These are phyloP conservation scores for Isaurus tuberculatus DNA, from an alignment of 92 coral and sea anemone genomes.

Conservation along the genomic window DNA sequence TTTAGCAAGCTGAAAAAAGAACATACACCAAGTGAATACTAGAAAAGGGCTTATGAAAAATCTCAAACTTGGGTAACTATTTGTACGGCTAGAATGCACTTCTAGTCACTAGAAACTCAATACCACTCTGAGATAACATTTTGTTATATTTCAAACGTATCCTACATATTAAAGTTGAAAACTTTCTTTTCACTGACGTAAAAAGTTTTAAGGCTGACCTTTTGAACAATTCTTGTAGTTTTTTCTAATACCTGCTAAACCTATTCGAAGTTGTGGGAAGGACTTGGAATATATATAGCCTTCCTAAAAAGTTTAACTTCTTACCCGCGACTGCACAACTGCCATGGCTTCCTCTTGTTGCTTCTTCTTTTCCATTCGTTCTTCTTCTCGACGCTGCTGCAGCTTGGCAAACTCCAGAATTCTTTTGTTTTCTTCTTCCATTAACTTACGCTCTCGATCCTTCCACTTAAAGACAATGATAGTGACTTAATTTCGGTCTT, in stretches of 20 bases:
- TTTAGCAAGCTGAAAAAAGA: slow-evolving; percentile 65
- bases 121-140: too few relatives aligned
- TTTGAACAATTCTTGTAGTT: too few relatives aligned
- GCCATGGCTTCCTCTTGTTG: slow-evolving; percentile 96
- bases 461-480: slow-evolving; percentile 76
- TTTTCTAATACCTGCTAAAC: too few relatives aligned
- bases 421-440: slow-evolving; percentile 96
- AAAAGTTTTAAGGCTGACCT: too few relatives aligned
- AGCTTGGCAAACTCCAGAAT: slow-evolving; percentile 92
- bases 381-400: slow-evolving; percentile 94
- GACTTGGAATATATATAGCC: too few relatives aligned
- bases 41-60: background rate
- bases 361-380: slow-evolving; percentile 95
- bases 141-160: too few relatives aligned
- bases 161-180: too few relatives aligned
- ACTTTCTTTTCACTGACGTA: too few relatives aligned
- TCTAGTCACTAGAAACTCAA: too few relatives aligned
- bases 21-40: background rate
- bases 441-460: slow-evolving; percentile 75
- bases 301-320: background rate
- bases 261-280: too few relatives aligned
- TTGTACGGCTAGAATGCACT: too few relatives aligned
- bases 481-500: too few relatives aligned
- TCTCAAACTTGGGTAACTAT: background rate
- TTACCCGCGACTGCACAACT: slow-evolving; percentile 83